Evolutionary conservation across 2,797 vertebrate genomes (phyloP).

Genomic region (Pangasius djambal): DNA sequence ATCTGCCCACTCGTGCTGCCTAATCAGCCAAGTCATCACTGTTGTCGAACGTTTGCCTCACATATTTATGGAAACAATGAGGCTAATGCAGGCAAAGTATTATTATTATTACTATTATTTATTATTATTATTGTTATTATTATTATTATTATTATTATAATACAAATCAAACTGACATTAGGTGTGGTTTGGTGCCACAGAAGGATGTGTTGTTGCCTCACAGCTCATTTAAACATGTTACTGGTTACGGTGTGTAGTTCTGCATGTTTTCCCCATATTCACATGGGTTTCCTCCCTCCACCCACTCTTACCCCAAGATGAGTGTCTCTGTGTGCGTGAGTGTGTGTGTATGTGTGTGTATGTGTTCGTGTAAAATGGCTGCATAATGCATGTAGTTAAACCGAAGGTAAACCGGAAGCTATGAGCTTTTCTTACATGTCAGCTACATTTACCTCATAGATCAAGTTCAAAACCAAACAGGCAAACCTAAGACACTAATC

Average conservation of each 20-base stretch:
- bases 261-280: not conserved
- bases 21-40: constrained; percentile 7
- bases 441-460: constrained; percentile 1
- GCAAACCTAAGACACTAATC: not conserved
- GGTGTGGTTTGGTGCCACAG: not conserved
- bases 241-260: not conserved
- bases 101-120: not conserved
- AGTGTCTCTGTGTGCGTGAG: not conserved
- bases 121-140: not conserved
- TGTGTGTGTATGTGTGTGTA: not conserved
- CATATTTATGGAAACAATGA: not conserved
- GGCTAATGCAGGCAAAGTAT: not conserved
- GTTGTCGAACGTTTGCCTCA: not conserved
- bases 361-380: not conserved
- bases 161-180: not conserved
- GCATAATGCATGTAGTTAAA: constrained; percentile 2
- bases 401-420: not conserved
- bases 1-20: not conserved
- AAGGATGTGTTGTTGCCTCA: not conserved
- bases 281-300: not conserved
- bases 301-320: not conserved
- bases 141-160: not conserved
- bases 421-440: not conserved
- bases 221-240: not conserved
- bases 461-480: not conserved